Percentiles rank a stretch among this genome's conserved stretches.
Conservation (phyloP, 2,888 invertebrate genomes). For the Aspidiotus destructor region DNA sequence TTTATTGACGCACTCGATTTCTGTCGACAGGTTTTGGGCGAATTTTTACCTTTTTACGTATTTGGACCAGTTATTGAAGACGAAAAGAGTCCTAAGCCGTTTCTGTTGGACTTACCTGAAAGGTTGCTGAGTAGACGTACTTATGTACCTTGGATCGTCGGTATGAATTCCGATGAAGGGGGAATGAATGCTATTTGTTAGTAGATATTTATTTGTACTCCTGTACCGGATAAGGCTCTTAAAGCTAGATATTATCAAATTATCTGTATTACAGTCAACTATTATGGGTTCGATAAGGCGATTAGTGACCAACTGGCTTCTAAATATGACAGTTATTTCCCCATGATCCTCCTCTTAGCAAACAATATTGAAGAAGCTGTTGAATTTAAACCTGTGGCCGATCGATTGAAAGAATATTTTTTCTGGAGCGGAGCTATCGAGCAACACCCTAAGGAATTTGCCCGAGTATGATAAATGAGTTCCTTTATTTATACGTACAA, state of each 20-base stretch:
- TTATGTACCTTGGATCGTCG: conserved; percentile 31
- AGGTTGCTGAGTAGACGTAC: conserved; percentile 30
- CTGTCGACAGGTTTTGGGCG: background rate
- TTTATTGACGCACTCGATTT: no score
- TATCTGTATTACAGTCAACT: background rate
- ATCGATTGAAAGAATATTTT: no score
- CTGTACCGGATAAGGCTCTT: background rate
- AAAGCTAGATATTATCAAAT: background rate
- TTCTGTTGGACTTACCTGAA: conserved; percentile 22
- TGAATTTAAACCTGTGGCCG: no score
- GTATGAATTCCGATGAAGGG: conserved; percentile 31
- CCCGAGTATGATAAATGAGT: no score
- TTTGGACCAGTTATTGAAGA: conserved; percentile 28
- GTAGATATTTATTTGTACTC: conserved; percentile 5
- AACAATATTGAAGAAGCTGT: no score
- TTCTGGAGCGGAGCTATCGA: no score
- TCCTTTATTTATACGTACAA: no score
- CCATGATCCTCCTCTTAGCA: no score
- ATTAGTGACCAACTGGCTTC: no score
- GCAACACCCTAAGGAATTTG: no score
- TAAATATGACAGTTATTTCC: no score
- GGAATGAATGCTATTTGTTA: conserved; percentile 22
- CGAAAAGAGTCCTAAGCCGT: conserved; percentile 26
- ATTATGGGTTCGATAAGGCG: no score
- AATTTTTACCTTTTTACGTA: background rate